Evolutionary conservation across 35 echinoderm and acorn worm genomes (phyloP), one percentile per base, ranked within the genome.

Genomic region (Heliocidaris erythrogramma): DNA sequence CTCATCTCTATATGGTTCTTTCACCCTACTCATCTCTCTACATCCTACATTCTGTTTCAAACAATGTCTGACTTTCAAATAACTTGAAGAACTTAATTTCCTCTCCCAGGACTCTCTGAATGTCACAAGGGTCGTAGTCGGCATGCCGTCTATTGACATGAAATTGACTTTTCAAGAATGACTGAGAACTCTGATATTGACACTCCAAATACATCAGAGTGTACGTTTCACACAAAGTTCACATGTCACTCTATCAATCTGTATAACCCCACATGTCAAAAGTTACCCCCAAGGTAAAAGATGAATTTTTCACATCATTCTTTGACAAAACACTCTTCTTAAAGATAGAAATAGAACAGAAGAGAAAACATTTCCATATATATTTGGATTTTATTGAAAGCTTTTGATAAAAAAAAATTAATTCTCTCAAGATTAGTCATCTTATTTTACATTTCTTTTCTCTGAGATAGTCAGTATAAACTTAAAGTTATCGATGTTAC

Each of bases 131-230:
- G n/a, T 59, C 49, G 48, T 30, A 52, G 47, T 92, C 48, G 50
- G 47, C 47, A 92, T 92, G 91, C 49, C 4, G 50, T 49, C 48
- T 59, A 59, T 49, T 30, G 91, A 92, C 48, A 92, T 30, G 48
- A 92, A 92, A 92, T 52, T 92, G 29, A 92, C 48, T 92, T 92
- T 48, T 89, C 47, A 89, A 48, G 87, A 89, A 47, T 48, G 47
- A 47, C 13, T 84, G 87, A 48, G 31, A 42, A 48, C 87, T 89
- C 31, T n/a, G 65, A 47, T 89, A 48, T 89, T 89, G 31, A 89
- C 87, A 89, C 32, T 47, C 87, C 31, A 89, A 89, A 32, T 89
- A 89, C 47, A 13, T 48, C 5, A 11, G 87, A 48, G 87, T 32
- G 31, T 89, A 13, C 85, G 10, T 89, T 89, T 89, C 18, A 24